Percentiles rank a stretch among this genome's conserved stretches.
Conservation (phyloP, 2,888 invertebrate genomes). For the Sarcophaga variegata region DNA sequence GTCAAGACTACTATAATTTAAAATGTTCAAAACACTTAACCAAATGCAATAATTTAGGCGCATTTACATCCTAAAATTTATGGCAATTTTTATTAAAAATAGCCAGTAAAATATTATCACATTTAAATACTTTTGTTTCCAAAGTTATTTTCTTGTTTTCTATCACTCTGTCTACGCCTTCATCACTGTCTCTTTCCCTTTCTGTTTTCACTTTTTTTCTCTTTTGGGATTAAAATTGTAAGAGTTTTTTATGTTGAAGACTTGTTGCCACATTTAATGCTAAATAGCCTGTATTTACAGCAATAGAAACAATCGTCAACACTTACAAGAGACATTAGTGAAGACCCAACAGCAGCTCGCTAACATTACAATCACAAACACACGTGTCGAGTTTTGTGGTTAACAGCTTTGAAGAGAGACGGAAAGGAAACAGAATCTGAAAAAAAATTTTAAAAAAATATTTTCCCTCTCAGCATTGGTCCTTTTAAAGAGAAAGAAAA, state of each 20-base stretch:
- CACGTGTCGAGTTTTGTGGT: not conserved
- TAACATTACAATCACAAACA: not conserved
- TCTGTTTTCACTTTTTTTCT: not conserved
- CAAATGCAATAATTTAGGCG: too few species aligned
- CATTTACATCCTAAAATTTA: too few species aligned
- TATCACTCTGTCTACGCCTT: too few species aligned
- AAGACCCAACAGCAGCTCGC: not conserved
- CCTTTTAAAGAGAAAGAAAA: not conserved
- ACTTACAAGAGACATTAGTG: not conserved
- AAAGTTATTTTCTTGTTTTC: too few species aligned
- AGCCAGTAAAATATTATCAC: too few species aligned
- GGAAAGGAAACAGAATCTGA: not conserved
- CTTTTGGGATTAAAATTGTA: not conserved
- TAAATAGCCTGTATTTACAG: conserved; percentile 13
- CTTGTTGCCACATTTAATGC: conserved; percentile 7
- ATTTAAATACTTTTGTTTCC: too few species aligned
- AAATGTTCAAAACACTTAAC: too few species aligned
- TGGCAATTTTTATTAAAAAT: too few species aligned
- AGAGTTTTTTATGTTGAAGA: not conserved
- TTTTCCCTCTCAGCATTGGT: not conserved
- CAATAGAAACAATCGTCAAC: not conserved
- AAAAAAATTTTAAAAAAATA: too few species aligned
- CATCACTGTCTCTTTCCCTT: not conserved
- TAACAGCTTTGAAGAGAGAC: not conserved
- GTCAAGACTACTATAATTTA: too few species aligned